phyloP scores from a whole-genome alignment of 2,888 invertebrate genomes.

The Tetragnatha montana region DNA sequence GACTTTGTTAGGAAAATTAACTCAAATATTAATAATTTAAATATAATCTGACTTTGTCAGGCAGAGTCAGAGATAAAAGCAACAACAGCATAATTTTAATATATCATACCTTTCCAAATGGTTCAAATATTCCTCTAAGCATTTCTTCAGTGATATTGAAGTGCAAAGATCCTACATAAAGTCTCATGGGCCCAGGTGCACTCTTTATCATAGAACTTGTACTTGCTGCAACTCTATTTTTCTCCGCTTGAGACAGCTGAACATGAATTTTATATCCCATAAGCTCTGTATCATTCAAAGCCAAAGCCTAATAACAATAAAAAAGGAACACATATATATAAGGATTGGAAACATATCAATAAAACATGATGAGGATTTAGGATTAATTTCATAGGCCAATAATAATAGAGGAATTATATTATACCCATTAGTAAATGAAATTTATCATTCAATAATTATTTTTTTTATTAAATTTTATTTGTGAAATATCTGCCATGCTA shows the following conservation, averaged over 20 bases:
- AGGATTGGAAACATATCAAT: no score
- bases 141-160: constrained; percentile 99
- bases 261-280: constrained; percentile 97
- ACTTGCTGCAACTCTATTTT: constrained; percentile 78
- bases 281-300: constrained; percentile 94
- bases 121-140: constrained; percentile 98
- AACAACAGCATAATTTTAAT: not conserved
- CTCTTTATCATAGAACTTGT: constrained; percentile 85
- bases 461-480: no score
- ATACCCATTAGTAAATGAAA: not conserved
- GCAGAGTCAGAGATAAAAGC: not conserved
- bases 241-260: constrained; percentile 96
- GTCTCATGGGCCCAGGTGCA: constrained; percentile 89
- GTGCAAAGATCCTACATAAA: constrained; percentile 98
- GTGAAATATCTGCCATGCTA: no score
- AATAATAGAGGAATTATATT: not conserved
- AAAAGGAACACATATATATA: not conserved
- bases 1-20: not conserved
- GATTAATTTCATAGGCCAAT: not conserved
- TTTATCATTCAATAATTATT: not conserved
- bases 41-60: not conserved
- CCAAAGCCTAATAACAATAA: constrained; percentile 81
- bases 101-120: constrained; percentile 83
- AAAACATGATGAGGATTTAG: no score
- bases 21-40: not conserved